Base-by-base conservation (phyloP, 2,113 vertebrate species). In the Hystrix cristata region DNA sequence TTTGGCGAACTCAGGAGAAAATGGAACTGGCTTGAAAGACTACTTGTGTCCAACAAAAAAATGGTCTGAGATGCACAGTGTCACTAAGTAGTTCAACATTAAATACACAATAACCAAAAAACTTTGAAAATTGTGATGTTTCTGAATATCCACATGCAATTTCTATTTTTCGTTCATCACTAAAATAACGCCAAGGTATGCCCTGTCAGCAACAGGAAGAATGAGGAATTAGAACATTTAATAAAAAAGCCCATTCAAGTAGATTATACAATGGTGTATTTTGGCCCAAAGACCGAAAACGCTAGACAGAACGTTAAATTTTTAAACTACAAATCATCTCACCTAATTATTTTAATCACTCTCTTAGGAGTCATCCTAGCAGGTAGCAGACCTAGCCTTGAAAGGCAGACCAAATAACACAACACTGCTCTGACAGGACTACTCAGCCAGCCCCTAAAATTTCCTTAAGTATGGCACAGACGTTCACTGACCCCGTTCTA, bases 401-500 rank as follows among this genome's bases (percentile, higher is more conserved):
- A 84, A 91, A 84, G 81, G n/a, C n/a, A 23, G 51, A 46, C 8
- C 15, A 72, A 93, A 82, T 43, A 71, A 55, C 0, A 5, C 34
- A 71, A 69, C 90, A 15, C 14, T 38, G 82, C 83, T 91, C 89
- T 74, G 34, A 94, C 48, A 55, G 74, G 85, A 62, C 88, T 92
- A 71, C 25, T 38, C 64, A 31, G n/a, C n/a, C 7, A 65, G 29
- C n/a, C 5, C 93, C 81, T 82, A 53, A 51, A 96, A 97, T 65
- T 79, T 46, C 91, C 76, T 51, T 4, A 91, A 90, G 60, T 85
- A 21, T 78, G 51, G 25, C 72, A 92, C 95, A 91, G 86, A 95
- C 60, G 71, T 91, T 76, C 62, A 79, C 1, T 95, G 96, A 92
- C 95, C 92, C 84, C 90, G 55, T 95, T 97, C 82, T 90, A 21